Conservation (phyloP, 2,888 invertebrate species). For the Osmoderma eremita region DNA sequence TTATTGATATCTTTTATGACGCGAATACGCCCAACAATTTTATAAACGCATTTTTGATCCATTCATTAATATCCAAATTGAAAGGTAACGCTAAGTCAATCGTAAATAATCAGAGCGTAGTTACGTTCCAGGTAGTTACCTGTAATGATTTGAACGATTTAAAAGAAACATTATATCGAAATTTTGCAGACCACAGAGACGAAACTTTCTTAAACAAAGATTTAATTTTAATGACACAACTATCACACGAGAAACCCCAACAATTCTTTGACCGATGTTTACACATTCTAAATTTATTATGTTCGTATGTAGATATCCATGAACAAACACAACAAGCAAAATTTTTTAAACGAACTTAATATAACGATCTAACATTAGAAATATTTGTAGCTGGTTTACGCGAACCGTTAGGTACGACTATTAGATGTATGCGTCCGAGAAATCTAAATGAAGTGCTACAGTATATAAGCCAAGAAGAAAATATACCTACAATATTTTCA, state of each 20-base stretch:
- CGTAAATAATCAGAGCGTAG: background rate
- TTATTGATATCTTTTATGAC: slow-evolving; percentile 1
- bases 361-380: slow-evolving; percentile 36
- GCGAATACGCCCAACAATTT: background rate
- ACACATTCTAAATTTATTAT: slow-evolving; percentile 40
- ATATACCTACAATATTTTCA: slow-evolving; percentile 12
- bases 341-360: slow-evolving; percentile 36
- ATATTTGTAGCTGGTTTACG: slow-evolving; percentile 41
- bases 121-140: too few relatives aligned
- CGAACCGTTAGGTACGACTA: slow-evolving; percentile 44
- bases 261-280: slow-evolving; percentile 43
- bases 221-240: slow-evolving; percentile 34
- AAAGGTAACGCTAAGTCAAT: background rate
- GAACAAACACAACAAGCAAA: slow-evolving; percentile 20
- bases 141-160: slow-evolving; percentile 10
- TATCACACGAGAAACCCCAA: slow-evolving; percentile 43
- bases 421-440: slow-evolving; percentile 41
- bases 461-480: slow-evolving; percentile 40
- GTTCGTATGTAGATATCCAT: background rate
- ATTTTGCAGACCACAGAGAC: slow-evolving; percentile 45
- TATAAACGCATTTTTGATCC: background rate
- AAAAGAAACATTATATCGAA: too few relatives aligned
- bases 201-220: slow-evolving; percentile 43
- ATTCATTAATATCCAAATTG: background rate
- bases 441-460: slow-evolving; percentile 36